phyloP scores from a whole-genome alignment of 2,888 invertebrate species.

The Sphaerophoria rueppellii region DNA sequence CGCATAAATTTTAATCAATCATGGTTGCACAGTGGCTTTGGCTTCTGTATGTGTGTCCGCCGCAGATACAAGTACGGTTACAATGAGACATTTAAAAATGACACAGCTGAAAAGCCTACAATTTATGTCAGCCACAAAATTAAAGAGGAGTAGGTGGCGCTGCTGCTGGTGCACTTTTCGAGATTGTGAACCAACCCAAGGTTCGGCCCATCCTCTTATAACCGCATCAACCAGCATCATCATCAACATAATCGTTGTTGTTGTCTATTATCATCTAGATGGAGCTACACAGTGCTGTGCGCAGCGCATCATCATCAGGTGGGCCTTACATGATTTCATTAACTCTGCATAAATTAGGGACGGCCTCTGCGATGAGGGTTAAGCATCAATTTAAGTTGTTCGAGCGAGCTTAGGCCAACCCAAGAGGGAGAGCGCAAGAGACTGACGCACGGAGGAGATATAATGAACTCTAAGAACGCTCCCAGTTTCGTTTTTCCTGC shows the following conservation, averaged over 20 bases:
- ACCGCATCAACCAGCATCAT: slow-evolving; percentile 28
- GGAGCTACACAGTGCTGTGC: slow-evolving; percentile 3
- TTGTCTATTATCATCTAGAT: slow-evolving; percentile 43
- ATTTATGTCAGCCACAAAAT: slow-evolving; percentile 37
- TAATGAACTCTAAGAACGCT: slow-evolving; percentile 58
- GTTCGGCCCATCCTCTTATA: slow-evolving; percentile 2
- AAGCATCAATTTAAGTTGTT: slow-evolving; percentile 55
- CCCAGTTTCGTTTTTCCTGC: slow-evolving; percentile 42
- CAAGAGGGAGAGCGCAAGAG: not conserved
- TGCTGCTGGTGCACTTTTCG: not conserved
- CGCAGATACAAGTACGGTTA: slow-evolving; percentile 5
- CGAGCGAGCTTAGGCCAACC: not conserved
- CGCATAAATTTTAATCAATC: slow-evolving; percentile 73
- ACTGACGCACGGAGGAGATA: not conserved
- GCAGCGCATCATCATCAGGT: slow-evolving; percentile 51
- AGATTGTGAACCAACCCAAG: slow-evolving; percentile 22
- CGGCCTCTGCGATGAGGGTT: slow-evolving; percentile 59
- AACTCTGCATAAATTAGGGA: slow-evolving; percentile 73
- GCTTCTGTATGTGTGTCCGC: slow-evolving; percentile 51
- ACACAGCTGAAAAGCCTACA: slow-evolving; percentile 17
- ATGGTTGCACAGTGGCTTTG: slow-evolving; percentile 44
- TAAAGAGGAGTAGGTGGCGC: slow-evolving; percentile 61
- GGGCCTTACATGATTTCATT: slow-evolving; percentile 71
- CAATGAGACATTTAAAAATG: slow-evolving; percentile 41
- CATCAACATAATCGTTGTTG: slow-evolving; percentile 29